A percentile compares a stretch with the other conserved stretches of the same genome.
phyloP scores from a whole-genome alignment of 2,797 vertebrate genomes.

The Spatula clypeata region DNA sequence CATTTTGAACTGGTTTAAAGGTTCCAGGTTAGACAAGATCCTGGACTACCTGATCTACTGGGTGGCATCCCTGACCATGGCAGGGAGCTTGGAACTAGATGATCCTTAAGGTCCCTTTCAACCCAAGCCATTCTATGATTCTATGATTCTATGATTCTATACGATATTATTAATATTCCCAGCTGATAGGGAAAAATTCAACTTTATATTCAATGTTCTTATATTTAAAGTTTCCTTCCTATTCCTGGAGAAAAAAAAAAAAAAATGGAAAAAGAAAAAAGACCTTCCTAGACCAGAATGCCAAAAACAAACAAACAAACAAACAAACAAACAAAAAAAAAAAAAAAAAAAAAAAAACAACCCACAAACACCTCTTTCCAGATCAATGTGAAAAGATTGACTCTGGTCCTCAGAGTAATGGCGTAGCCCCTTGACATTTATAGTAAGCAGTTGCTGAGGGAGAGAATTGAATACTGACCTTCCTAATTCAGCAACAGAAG shows the following conservation, averaged over 20 bases:
- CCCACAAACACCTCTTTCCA: background rate
- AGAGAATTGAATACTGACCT: slow-evolving; percentile 36
- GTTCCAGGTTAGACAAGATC: no score
- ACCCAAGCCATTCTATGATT: no score
- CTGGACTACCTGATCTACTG: no score
- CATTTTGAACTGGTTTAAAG: background rate
- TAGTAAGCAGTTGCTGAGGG: slow-evolving; percentile 1
- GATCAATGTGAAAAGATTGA: slow-evolving; percentile 22
- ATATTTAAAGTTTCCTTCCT: slow-evolving; percentile 4
- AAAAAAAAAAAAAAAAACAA: rapidly evolving
- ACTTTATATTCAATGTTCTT: background rate
- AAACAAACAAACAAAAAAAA: rapidly evolving
- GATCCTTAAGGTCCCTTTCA: no score
- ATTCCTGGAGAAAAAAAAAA: background rate
- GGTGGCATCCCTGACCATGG: no score
- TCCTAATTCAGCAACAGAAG: slow-evolving; percentile 38
- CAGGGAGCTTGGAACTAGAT: no score
- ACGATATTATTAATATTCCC: background rate
- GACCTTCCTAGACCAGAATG: background rate
- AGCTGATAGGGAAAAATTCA: background rate
- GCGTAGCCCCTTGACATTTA: background rate
- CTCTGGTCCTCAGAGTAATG: slow-evolving; percentile 7
- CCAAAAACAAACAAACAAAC: rapidly evolving
- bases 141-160: no score
- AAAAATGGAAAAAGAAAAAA: background rate